Evolutionary conservation across 1,140 invertebrate genomes (phyloP).

Genomic region (Trigoniulus corallinus): DNA sequence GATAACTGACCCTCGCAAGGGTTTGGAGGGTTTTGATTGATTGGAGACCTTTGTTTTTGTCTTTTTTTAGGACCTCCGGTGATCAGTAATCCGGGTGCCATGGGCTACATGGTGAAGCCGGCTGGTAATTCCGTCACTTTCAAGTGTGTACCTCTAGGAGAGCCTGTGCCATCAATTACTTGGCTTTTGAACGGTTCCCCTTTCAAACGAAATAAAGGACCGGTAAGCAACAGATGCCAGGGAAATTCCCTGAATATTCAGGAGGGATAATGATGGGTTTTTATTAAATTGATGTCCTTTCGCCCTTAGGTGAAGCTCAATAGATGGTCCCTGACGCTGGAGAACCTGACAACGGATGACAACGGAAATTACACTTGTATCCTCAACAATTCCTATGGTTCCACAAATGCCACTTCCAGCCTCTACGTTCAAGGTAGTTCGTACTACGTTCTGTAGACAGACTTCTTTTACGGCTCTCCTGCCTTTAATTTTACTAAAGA

Average conservation of each 20-base stretch:
- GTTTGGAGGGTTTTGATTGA: not conserved
- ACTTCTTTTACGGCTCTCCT: no score
- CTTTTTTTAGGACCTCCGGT: conserved; percentile 27
- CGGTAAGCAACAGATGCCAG: not conserved
- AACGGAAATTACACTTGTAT: conserved; percentile 70
- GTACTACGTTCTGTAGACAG: conserved; percentile 8
- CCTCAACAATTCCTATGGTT: conserved; percentile 57
- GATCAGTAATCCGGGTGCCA: conserved; percentile 30
- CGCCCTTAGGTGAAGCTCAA: conserved; percentile 26
- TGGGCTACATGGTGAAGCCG: conserved; percentile 34
- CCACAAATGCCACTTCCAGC: conserved; percentile 52
- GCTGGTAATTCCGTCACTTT: conserved; percentile 46
- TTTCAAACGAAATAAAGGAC: conserved; percentile 28
- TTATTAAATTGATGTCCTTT: not conserved
- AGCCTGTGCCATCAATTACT: conserved; percentile 45
- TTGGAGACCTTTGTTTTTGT: not conserved
- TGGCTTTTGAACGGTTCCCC: conserved; percentile 56
- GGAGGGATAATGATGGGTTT: no score
- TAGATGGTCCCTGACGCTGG: conserved; percentile 50
- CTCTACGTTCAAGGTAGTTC: conserved; percentile 55
- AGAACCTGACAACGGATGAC: conserved; percentile 54
- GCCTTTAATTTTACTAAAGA: not conserved
- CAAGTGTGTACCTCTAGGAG: conserved; percentile 40
- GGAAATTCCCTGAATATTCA: not conserved
- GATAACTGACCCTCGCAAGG: not conserved